Conservation (phyloP, 2,797 vertebrate genomes). For the Squalus acanthias region DNA sequence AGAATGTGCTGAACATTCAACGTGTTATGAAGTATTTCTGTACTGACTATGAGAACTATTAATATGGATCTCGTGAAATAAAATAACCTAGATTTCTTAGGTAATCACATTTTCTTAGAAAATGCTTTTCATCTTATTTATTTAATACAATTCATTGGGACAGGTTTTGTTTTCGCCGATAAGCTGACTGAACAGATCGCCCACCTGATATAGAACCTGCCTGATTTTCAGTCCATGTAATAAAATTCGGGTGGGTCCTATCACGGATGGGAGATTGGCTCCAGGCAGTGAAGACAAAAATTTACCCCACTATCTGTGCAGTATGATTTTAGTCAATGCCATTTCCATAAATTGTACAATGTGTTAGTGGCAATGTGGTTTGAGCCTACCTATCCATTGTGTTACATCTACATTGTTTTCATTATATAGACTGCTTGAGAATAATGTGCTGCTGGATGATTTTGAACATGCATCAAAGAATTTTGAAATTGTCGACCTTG, state of each 20-base stretch:
- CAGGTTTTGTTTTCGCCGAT: not conserved
- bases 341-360: slow-evolving; percentile 15
- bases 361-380: slow-evolving; percentile 9
- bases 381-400: slow-evolving; percentile 49
- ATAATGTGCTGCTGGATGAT: slow-evolving; percentile 80
- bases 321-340: not conserved
- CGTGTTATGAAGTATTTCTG: not conserved
- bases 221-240: not conserved
- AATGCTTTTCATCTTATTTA: not conserved
- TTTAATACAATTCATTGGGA: not conserved
- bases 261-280: not conserved
- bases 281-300: not conserved
- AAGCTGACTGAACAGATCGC: too few species aligned
- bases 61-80: not conserved
- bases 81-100: not conserved
- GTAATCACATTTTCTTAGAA: not conserved
- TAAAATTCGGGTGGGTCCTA: not conserved
- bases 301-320: not conserved
- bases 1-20: not conserved
- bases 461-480: slow-evolving; percentile 77
- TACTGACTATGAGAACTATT: not conserved
- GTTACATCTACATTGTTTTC: slow-evolving; percentile 77
- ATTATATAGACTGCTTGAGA: slow-evolving; percentile 91
- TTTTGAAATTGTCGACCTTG: slow-evolving; percentile 72
- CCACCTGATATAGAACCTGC: not conserved